A percentile compares a stretch with the other conserved stretches of the same genome.
Evolutionary conservation across 2,888 invertebrate genomes (phyloP).

Genomic region (Toxonevra muliebris): DNA sequence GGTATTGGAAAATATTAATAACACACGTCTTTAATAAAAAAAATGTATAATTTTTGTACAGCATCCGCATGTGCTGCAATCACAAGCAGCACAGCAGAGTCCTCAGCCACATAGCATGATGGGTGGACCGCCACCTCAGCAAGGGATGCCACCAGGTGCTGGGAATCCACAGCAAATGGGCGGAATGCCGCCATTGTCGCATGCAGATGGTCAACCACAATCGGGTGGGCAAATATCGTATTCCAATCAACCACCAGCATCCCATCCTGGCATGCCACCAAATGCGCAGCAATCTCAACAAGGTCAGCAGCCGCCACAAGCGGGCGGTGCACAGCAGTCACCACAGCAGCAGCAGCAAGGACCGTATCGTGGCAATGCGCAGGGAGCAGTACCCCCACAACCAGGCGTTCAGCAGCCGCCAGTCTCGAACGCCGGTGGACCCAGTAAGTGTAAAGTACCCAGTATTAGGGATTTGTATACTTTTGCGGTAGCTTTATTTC

Average conservation of each 20-base stretch:
- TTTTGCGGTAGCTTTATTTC: neutral
- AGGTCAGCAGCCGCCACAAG: slow-evolving; percentile 41
- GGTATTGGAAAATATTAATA: neutral
- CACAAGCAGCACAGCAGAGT: slow-evolving; percentile 60
- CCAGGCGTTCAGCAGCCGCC: slow-evolving; percentile 46
- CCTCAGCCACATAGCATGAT: slow-evolving; percentile 62
- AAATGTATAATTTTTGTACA: slow-evolving; percentile 47
- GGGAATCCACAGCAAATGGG: slow-evolving; percentile 68
- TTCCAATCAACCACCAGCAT: slow-evolving; percentile 52
- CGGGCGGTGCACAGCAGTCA: slow-evolving; percentile 45
- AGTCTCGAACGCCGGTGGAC: slow-evolving; percentile 28
- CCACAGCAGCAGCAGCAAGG: slow-evolving; percentile 47
- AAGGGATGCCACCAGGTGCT: slow-evolving; percentile 46
- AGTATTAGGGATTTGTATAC: neutral
- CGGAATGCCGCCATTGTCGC: slow-evolving; percentile 54
- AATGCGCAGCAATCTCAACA: slow-evolving; percentile 57
- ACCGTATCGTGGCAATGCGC: slow-evolving; percentile 52
- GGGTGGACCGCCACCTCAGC: slow-evolving; percentile 48
- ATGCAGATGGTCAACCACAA: slow-evolving; percentile 45
- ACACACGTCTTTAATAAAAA: neutral
- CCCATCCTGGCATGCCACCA: slow-evolving; percentile 58
- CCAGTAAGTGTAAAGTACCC: slow-evolving; percentile 52
- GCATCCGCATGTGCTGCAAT: slow-evolving; percentile 70
- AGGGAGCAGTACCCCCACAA: slow-evolving; percentile 45
- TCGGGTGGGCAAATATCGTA: slow-evolving; percentile 56